Evolutionary conservation across 2,797 vertebrate species (phyloP).

Genomic region (Phataginus tetradactyla): DNA sequence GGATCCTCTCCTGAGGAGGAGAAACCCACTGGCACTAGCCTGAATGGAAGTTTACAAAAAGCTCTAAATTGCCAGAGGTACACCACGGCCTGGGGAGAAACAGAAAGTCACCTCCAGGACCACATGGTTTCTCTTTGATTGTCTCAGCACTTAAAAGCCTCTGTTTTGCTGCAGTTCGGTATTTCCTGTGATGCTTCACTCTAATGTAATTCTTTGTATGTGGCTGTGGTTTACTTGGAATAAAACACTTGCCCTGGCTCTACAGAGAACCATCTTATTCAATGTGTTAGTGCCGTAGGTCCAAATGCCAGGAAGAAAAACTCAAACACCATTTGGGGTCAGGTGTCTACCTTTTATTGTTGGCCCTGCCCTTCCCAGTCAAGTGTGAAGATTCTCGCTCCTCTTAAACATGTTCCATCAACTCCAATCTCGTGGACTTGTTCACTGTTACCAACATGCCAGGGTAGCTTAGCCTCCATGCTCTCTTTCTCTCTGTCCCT

Average conservation of each 20-base stretch:
- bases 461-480: neutral
- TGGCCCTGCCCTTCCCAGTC: neutral
- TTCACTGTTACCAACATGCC: neutral
- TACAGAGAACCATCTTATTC: neutral
- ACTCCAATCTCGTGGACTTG: neutral
- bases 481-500: neutral
- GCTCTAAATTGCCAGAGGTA: neutral
- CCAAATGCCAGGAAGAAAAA: neutral
- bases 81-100: neutral
- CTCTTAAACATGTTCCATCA: neutral
- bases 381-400: neutral
- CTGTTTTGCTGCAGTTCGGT: neutral
- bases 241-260: neutral
- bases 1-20: neutral
- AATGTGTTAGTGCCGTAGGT: neutral
- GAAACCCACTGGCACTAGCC: neutral
- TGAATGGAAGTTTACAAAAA: conserved; percentile 4
- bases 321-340: neutral
- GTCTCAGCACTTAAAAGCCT: neutral
- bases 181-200: neutral
- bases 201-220: neutral
- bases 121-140: neutral
- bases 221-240: neutral
- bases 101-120: neutral
- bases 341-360: neutral